Evolutionary conservation across 1,140 invertebrate species (phyloP), one percentile per base, ranked within the genome.

Genomic region (Caligus rogercresseyi): DNA sequence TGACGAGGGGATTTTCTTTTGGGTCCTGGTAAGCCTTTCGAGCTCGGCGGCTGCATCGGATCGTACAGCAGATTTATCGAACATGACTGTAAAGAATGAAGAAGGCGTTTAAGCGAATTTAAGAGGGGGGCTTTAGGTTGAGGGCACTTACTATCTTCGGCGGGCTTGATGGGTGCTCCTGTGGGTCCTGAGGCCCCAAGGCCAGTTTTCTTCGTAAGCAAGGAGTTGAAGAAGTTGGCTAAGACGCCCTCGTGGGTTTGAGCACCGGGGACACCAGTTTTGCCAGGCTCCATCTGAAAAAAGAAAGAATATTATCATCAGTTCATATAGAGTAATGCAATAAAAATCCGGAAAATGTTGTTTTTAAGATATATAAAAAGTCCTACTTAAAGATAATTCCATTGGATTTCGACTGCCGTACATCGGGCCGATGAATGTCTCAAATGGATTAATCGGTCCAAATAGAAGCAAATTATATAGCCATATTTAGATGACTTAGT

Each of bases 161-260:
- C 7, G 24, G n/a, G 25, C n/a, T 24, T 23, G 20, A 19, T 31
- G 14, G 31, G 52, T 25, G 25, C 59, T 66, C 72, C 67, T 67
- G 65, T 54, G 54, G 68, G 68, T 56, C 65, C 65, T n/a, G 68
- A 68, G 16, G 69, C 63, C 43, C 69, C 69, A 18, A 70, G 68
- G 16, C 83, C 84, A n/a, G 83, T 81, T 74, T 91, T 92, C 78
- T 96, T 95, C 73, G 86, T 87, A 67, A 98, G 79, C 68, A 98
- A 75, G 66, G 90, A 95, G 78, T 96, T 98, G 78, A 98, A 98
- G 78, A 98, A 98, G 74, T 90, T 96, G 4, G 92, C 92, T 65
- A 98, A 74, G 51, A 97, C 91, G 60, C 92, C 89, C 78, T 97
- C 93, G 62, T 87, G 87, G 3, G 77, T 75, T 58, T 82, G 82